Conservation (phyloP, 2,797 vertebrate genomes). For the Eleutherodactylus coqui region DNA sequence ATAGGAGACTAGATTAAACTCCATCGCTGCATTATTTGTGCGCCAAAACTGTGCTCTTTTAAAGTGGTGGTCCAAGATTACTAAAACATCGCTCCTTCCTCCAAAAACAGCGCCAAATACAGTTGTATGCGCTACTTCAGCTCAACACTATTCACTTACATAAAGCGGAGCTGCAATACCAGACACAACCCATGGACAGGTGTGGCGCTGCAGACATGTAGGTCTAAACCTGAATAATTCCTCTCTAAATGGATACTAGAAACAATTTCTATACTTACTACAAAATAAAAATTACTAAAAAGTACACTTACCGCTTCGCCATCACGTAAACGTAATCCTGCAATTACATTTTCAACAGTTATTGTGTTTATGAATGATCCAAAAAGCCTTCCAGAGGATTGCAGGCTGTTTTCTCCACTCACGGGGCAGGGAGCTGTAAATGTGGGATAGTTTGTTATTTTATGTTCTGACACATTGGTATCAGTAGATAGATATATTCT, state of each 20-base stretch:
- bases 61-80: no score
- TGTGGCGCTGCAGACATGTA: no score
- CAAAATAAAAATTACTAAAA: background rate
- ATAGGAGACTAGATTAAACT: no score
- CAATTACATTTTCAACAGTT: background rate
- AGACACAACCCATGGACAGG: no score
- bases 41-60: no score
- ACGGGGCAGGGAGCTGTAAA: background rate
- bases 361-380: background rate
- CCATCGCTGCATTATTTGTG: no score
- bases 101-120: no score
- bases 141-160: no score
- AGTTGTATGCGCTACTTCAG: no score
- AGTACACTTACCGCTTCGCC: slow-evolving; percentile 42
- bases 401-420: background rate
- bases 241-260: background rate
- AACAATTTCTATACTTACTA: background rate
- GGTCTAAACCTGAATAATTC: no score
- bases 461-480: background rate
- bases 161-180: no score
- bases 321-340: background rate
- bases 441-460: background rate
- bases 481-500: background rate
- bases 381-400: background rate
- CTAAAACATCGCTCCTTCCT: no score